A percentile compares a stretch with the other conserved stretches of the same genome.
Conservation (phyloP, 92 coral and sea anemone species). For the Porites cylindrica region DNA sequence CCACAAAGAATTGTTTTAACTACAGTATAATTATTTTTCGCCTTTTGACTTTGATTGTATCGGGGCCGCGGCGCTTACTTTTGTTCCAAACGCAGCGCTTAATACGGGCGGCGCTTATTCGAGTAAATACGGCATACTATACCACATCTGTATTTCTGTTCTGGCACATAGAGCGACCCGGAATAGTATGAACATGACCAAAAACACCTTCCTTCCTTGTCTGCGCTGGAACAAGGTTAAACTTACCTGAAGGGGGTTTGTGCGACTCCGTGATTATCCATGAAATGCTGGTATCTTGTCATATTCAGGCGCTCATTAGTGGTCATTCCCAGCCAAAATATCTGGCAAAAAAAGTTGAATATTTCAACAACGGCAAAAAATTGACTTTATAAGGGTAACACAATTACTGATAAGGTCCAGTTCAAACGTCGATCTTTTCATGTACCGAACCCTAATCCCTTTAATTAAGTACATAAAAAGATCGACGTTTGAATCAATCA, state of each 20-base stretch:
- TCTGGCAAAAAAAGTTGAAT: constrained; percentile 31
- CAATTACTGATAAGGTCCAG: background rate
- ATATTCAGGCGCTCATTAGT: constrained; percentile 91
- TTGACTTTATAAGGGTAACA: background rate
- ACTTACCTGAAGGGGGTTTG: constrained; percentile 89
- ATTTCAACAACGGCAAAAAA: background rate
- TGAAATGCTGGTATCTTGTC: constrained; percentile 84
- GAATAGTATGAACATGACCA: too few species aligned
- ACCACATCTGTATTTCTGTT: too few species aligned
- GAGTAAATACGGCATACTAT: constrained; percentile 43
- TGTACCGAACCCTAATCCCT: too few species aligned
- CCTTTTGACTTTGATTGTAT: too few species aligned
- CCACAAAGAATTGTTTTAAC: too few species aligned
- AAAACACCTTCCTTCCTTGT: background rate
- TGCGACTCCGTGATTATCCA: constrained; percentile 70
- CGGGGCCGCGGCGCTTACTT: too few species aligned
- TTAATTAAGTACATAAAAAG: too few species aligned
- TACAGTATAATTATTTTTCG: too few species aligned
- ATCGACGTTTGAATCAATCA: too few species aligned
- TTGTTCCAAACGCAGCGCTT: too few species aligned
- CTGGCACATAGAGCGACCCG: too few species aligned
- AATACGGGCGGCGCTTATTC: constrained; percentile 73
- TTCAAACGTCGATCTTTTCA: too few species aligned
- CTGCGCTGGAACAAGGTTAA: background rate
- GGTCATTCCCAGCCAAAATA: constrained; percentile 97